Conservation (phyloP, 1,140 invertebrate genomes). For the Phenacoccus solenopsis region DNA sequence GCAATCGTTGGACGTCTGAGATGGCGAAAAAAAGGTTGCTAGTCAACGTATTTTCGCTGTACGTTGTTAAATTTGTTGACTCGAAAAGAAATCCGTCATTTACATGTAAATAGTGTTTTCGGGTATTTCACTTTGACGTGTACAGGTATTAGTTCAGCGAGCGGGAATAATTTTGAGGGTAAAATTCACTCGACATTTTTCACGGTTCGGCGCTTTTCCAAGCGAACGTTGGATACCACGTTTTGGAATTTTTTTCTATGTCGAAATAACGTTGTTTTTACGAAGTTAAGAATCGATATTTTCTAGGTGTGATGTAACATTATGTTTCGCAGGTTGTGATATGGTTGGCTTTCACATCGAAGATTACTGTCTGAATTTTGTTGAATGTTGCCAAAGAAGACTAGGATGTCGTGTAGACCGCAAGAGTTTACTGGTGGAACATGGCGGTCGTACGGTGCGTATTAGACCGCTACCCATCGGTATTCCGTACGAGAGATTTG, state of each 20-base stretch:
- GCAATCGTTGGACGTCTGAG: too few relatives aligned
- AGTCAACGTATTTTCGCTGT: too few relatives aligned
- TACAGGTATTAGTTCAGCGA: too few relatives aligned
- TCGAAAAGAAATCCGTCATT: background rate
- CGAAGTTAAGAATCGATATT: background rate
- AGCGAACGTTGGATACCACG: too few relatives aligned
- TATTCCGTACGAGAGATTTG: conserved; percentile 76
- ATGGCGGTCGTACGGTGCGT: conserved; percentile 68
- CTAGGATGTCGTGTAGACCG: conserved; percentile 76
- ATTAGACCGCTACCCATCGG: conserved; percentile 72
- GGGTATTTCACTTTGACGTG: background rate
- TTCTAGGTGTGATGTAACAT: background rate
- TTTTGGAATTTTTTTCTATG: too few relatives aligned
- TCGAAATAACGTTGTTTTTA: too few relatives aligned
- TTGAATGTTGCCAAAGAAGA: conserved; percentile 76
- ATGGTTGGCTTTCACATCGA: conserved; percentile 87
- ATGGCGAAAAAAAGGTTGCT: too few relatives aligned
- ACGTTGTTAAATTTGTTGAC: too few relatives aligned
- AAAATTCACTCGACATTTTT: background rate
- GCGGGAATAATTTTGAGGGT: background rate
- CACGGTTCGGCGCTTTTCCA: background rate
- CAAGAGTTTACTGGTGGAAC: conserved; percentile 68
- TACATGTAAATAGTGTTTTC: background rate
- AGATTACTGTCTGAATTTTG: conserved; percentile 81
- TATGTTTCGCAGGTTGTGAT: conserved; percentile 52